phyloP scores from a whole-genome alignment of 2,888 invertebrate genomes.

The Galeopsomyia nigrocyanea region DNA sequence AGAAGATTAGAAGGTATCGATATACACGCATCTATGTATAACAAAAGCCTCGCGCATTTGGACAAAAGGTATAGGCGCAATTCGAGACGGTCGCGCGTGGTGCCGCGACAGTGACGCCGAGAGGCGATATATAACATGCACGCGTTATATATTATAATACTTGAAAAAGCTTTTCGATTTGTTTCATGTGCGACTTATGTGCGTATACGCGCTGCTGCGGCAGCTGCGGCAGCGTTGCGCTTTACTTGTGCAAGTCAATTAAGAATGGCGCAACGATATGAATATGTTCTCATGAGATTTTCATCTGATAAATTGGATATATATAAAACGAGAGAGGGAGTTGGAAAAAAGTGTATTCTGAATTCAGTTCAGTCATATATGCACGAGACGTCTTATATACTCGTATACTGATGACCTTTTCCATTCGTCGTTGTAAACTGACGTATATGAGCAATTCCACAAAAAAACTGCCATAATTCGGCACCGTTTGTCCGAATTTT shows the following conservation, averaged over 20 bases:
- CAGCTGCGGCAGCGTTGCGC: no score
- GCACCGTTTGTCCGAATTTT: no score
- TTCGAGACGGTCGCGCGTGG: background rate
- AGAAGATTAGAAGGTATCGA: slow-evolving; percentile 42
- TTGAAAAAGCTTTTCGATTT: background rate
- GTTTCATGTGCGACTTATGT: background rate
- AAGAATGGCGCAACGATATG: slow-evolving; percentile 32
- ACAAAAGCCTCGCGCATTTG: slow-evolving; percentile 27
- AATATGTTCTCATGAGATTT: slow-evolving; percentile 17
- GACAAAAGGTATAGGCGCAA: slow-evolving; percentile 25
- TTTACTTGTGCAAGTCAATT: slow-evolving; percentile 35
- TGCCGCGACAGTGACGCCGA: background rate
- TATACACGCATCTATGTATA: slow-evolving; percentile 10
- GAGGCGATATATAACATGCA: background rate
- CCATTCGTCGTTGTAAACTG: no score
- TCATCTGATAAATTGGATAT: background rate
- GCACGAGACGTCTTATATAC: no score
- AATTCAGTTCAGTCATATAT: no score
- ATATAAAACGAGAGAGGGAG: no score
- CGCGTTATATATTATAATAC: no score
- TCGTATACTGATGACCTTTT: no score
- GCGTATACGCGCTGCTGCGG: background rate
- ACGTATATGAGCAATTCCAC: no score
- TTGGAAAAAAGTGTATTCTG: no score
- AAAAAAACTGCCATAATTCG: no score